These are phyloP conservation scores for Eledone cirrhosa DNA, from an alignment of 2,888 invertebrate genomes.

Conservation along the genomic window DNA sequence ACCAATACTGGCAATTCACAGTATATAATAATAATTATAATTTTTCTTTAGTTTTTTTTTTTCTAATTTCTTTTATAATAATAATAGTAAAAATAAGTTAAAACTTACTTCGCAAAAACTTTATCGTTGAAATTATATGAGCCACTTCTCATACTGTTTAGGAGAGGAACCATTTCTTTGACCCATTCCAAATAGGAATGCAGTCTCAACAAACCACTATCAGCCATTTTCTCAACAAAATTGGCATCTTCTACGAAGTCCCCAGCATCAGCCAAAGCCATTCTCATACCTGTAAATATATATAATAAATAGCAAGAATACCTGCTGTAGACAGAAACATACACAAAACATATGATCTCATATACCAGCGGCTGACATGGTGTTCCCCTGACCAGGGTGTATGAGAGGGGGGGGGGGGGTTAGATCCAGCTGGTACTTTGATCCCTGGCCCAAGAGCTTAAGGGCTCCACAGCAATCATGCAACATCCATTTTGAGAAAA, in stretches of 20 bases:
- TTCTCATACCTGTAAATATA: constrained; percentile 70
- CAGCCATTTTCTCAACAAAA: constrained; percentile 93
- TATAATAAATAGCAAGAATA: constrained; percentile 8
- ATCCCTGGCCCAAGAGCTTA: too few relatives aligned
- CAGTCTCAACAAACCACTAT: constrained; percentile 90
- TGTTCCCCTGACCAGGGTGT: not conserved
- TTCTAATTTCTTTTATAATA: too few relatives aligned
- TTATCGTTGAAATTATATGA: constrained; percentile 82
- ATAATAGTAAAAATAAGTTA: too few relatives aligned
- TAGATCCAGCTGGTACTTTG: too few relatives aligned
- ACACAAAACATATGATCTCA: too few relatives aligned
- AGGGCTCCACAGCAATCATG: too few relatives aligned
- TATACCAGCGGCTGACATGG: not conserved
- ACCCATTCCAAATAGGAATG: constrained; percentile 98
- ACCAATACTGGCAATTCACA: too few relatives aligned
- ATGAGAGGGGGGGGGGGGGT: too few relatives aligned
- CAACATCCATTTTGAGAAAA: too few relatives aligned
- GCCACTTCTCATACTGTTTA: constrained; percentile 71
- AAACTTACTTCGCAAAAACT: constrained; percentile 76
- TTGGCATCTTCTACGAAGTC: constrained; percentile 99
- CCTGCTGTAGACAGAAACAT: too few relatives aligned
- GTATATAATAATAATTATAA: too few relatives aligned
- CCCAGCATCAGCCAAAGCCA: constrained; percentile 95
- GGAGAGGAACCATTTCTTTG: constrained; percentile 73
- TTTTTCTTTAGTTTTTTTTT: too few relatives aligned